Percentiles rank a stretch among this genome's conserved stretches.
Conservation (phyloP, 2,888 invertebrate genomes). For the Masnerella sp. region DNA sequence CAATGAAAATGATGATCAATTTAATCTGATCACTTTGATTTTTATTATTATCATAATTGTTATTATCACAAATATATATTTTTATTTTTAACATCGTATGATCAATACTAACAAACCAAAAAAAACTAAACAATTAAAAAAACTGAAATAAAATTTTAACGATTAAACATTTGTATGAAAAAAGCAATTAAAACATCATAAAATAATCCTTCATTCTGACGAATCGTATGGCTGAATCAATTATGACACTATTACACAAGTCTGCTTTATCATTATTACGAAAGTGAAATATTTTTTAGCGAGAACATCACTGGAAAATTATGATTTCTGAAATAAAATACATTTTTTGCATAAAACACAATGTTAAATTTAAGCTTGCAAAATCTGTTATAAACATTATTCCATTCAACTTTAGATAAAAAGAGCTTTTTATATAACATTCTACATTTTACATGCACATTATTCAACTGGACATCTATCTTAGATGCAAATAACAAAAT, state of each 20-base stretch:
- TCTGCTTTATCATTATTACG: slow-evolving; percentile 21
- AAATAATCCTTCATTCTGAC: background rate
- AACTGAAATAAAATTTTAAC: background rate
- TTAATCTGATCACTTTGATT: no score
- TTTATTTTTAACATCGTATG: no score
- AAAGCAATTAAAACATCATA: background rate
- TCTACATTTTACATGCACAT: slow-evolving; percentile 17
- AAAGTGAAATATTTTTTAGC: slow-evolving; percentile 9
- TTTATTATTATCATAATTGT: no score
- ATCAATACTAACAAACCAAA: no score
- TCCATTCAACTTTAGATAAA: no score
- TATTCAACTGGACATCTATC: slow-evolving; percentile 1
- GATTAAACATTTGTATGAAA: slow-evolving; percentile 3
- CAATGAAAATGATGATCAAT: no score
- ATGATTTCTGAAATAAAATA: no score
- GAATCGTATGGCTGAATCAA: slow-evolving; percentile 11
- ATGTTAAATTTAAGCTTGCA: background rate
- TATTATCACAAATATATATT: no score
- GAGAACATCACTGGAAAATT: no score
- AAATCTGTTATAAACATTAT: slow-evolving; percentile 1
- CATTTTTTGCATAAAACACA: background rate
- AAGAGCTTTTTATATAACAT: slow-evolving; percentile 29
- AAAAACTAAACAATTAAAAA: no score
- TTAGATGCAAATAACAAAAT: background rate
- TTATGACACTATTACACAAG: slow-evolving; percentile 27